These are phyloP conservation scores for Autographa gamma DNA, from an alignment of 2,888 invertebrate species.

Conservation along the genomic window DNA sequence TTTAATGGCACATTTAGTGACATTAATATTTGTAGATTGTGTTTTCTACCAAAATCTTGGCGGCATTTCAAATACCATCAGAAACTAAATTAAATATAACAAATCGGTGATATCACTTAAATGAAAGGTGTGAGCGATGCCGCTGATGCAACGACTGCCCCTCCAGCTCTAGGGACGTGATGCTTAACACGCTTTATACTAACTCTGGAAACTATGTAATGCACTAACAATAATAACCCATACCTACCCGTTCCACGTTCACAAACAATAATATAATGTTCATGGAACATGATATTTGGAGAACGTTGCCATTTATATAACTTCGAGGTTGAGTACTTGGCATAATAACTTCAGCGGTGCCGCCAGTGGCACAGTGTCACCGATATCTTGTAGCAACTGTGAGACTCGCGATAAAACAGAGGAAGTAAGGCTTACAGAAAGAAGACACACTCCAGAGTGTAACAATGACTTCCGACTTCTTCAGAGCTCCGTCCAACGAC, in stretches of 20 bases:
- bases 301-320: conserved; percentile 70
- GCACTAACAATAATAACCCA: neutral
- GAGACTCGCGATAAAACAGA: conserved; percentile 58
- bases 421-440: conserved; percentile 57
- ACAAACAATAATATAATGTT: conserved; percentile 53
- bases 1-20: conserved; percentile 77
- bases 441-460: conserved; percentile 51
- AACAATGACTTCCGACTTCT: conserved; percentile 51
- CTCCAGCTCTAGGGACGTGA: conserved; percentile 26
- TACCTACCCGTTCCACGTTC: conserved; percentile 25
- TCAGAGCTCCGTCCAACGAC: conserved; percentile 50
- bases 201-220: conserved; percentile 31
- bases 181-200: conserved; percentile 31
- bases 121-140: conserved; percentile 61
- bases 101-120: conserved; percentile 68
- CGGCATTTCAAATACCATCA: conserved; percentile 79
- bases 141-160: conserved; percentile 32
- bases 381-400: conserved; percentile 58
- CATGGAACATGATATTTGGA: conserved; percentile 59
- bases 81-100: conserved; percentile 75
- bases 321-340: conserved; percentile 53
- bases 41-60: conserved; percentile 77
- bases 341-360: conserved; percentile 58
- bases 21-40: conserved; percentile 78
- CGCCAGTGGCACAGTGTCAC: conserved; percentile 61